These are phyloP conservation scores for Tortricodes alternella DNA, from an alignment of 2,888 invertebrate species.

Conservation along the genomic window DNA sequence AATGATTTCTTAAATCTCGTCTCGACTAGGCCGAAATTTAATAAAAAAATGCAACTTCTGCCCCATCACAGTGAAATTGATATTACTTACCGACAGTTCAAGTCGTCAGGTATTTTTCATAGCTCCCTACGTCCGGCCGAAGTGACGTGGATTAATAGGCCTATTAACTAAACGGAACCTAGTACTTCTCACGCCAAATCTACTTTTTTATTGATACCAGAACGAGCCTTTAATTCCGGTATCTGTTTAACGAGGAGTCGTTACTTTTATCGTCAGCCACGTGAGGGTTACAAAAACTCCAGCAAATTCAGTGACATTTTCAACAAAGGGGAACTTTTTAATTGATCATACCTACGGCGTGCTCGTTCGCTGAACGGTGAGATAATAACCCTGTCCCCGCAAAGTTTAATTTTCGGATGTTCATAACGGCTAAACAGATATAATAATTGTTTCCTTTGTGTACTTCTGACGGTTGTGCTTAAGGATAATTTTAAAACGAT, in stretches of 20 bases:
- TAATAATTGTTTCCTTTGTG: constrained; percentile 25
- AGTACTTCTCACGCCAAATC: background rate
- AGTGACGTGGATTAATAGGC: constrained; percentile 5
- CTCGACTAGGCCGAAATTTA: too few species aligned
- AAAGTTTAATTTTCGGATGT: constrained; percentile 31
- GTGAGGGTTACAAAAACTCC: background rate
- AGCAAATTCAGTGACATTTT: constrained; percentile 16
- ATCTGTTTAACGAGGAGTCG: constrained; percentile 6
- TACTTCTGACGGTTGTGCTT: background rate
- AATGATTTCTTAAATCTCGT: too few species aligned
- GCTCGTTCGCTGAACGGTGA: constrained; percentile 24
- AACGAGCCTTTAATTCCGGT: constrained; percentile 13
- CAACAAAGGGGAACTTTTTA: constrained; percentile 27
- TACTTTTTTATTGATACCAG: constrained; percentile 10
- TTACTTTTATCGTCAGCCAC: background rate
- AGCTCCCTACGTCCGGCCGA: too few species aligned
- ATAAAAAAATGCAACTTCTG: too few species aligned
- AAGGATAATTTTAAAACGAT: background rate
- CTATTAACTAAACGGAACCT: constrained; percentile 14
- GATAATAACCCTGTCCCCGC: constrained; percentile 25
- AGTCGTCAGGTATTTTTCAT: too few species aligned
- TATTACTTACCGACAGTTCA: too few species aligned
- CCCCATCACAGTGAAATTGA: too few species aligned
- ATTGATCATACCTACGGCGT: constrained; percentile 31
- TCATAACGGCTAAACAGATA: constrained; percentile 17